Evolutionary conservation across 2,797 vertebrate genomes (phyloP).

Genomic region (Crenichthys baileyi): DNA sequence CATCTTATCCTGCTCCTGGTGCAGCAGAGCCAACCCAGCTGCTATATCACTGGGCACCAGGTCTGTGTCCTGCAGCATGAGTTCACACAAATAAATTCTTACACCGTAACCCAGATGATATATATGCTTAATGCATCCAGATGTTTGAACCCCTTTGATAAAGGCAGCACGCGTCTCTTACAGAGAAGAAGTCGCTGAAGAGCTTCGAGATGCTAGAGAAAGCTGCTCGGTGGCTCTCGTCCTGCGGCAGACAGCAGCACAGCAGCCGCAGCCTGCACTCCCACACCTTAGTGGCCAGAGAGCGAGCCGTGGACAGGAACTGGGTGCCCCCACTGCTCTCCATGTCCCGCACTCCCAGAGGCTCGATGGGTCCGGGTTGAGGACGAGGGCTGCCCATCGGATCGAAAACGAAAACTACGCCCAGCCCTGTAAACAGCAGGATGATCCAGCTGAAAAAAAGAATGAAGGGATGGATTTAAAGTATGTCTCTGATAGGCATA

Average conservation of each 20-base stretch:
- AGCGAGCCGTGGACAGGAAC: constrained; percentile 87
- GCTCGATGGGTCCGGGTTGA: constrained; percentile 31
- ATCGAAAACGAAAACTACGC: constrained; percentile 91
- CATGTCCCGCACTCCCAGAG: constrained; percentile 74
- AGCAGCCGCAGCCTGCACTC: constrained; percentile 89
- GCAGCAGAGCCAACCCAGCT: constrained; percentile 92
- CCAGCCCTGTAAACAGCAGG: constrained; percentile 85
- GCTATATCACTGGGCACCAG: constrained; percentile 96
- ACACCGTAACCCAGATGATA: neutral
- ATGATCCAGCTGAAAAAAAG: constrained; percentile 89
- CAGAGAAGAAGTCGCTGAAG: constrained; percentile 90
- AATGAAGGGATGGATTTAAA: neutral
- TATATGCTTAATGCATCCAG: neutral
- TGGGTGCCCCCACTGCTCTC: constrained; percentile 87
- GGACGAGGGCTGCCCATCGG: constrained; percentile 86
- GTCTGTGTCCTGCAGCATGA: constrained; percentile 90
- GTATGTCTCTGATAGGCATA: neutral
- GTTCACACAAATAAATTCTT: neutral
- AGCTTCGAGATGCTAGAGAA: constrained; percentile 93
- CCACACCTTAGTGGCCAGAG: constrained; percentile 90
- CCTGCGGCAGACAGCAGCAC: constrained; percentile 92
- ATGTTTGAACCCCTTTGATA: too few species aligned
- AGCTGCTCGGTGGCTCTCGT: constrained; percentile 89
- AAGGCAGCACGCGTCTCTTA: constrained; percentile 59
- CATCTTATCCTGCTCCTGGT: constrained; percentile 93